phyloP scores from a whole-genome alignment of 2,113 vertebrate species.

The Tachuris rubrigastra region DNA sequence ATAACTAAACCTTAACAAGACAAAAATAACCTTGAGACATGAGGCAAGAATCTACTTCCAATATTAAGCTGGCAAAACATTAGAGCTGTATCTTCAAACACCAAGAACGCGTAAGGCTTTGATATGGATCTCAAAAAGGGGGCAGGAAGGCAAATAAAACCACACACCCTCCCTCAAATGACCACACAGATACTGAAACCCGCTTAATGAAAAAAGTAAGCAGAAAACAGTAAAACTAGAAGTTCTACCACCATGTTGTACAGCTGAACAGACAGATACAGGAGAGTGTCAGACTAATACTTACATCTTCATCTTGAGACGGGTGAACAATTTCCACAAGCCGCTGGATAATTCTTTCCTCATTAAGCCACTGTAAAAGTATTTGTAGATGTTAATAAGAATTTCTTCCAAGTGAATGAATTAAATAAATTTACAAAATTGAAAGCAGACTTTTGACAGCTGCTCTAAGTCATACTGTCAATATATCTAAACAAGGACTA shows the following conservation, averaged over 20 bases:
- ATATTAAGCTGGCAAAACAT: background rate
- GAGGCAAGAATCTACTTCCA: background rate
- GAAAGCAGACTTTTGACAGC: background rate
- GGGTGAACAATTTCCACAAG: slow-evolving; percentile 96
- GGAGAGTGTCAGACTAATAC: slow-evolving; percentile 40
- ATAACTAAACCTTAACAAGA: background rate
- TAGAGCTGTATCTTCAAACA: background rate
- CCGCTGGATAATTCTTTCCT: slow-evolving; percentile 95
- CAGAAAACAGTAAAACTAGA: background rate
- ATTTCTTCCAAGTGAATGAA: background rate
- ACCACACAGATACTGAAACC: background rate
- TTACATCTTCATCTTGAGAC: slow-evolving; percentile 97
- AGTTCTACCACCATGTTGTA: background rate
- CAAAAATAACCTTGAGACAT: background rate
- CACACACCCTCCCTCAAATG: background rate
- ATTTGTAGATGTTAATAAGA: background rate
- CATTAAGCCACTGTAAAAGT: slow-evolving; percentile 90
- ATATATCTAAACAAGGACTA: background rate
- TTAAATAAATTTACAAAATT: background rate
- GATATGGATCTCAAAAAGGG: background rate
- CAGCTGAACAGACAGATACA: background rate
- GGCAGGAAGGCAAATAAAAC: background rate
- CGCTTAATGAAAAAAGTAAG: background rate
- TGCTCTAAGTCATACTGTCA: background rate
- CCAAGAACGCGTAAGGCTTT: background rate